phyloP scores from a whole-genome alignment of 2,113 vertebrate genomes.

The Albula glossodonta region DNA sequence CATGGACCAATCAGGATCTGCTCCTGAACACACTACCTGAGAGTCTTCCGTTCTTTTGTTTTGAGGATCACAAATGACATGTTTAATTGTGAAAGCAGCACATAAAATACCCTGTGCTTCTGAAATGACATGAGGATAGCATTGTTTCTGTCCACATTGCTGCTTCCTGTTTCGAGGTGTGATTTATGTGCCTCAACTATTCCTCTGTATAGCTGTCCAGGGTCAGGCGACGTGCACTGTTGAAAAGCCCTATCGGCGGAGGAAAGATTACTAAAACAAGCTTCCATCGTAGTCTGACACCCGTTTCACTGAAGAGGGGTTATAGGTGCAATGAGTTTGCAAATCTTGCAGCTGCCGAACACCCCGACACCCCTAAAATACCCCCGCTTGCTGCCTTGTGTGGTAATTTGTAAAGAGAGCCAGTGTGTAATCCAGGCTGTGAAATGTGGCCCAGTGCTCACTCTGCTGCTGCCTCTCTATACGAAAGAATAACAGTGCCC shows the following conservation, averaged over 20 bases:
- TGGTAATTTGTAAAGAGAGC: conserved; percentile 55
- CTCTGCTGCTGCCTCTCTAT: conserved; percentile 31
- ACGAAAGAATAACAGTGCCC: conserved; percentile 48
- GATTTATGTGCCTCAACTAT: no score
- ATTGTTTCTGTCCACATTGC: no score
- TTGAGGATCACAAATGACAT: no score
- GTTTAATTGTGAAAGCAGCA: no score
- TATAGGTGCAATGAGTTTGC: not conserved
- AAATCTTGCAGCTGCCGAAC: conserved; percentile 27
- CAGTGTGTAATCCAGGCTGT: conserved; percentile 50
- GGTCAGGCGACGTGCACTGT: no score
- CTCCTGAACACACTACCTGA: no score
- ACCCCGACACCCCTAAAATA: conserved; percentile 34
- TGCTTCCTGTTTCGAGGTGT: no score
- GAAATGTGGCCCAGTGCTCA: conserved; percentile 40
- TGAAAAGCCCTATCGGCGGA: not conserved
- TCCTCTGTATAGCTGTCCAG: not conserved
- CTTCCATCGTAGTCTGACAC: conserved; percentile 11
- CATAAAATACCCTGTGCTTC: no score
- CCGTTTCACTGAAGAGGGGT: conserved; percentile 21
- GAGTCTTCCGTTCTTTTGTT: no score
- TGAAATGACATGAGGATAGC: no score
- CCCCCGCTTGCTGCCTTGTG: conserved; percentile 30
- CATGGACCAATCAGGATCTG: no score
- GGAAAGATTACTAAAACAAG: conserved; percentile 21